Percentiles rank a stretch among this genome's conserved stretches.
These are phyloP conservation scores for Tokudaia muenninki DNA, from an alignment of 2,797 vertebrate genomes.

Conservation along the genomic window DNA sequence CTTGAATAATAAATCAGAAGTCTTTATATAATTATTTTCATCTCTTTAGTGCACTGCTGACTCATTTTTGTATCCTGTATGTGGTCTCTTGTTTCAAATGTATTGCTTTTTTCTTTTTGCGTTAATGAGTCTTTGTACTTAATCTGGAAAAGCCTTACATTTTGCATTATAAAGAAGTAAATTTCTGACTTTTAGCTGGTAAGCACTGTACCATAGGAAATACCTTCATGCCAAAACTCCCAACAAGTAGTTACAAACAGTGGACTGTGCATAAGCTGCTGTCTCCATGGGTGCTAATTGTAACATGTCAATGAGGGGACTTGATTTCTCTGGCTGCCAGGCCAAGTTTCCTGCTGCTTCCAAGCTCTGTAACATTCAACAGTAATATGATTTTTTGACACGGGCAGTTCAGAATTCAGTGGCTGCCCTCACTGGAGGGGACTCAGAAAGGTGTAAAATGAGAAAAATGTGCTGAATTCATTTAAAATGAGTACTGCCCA, in stretches of 20 bases:
- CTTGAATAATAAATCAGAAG: conserved; percentile 45
- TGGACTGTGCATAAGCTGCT: conserved; percentile 62
- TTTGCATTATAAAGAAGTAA: conserved; percentile 62
- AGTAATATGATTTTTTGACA: conserved; percentile 70
- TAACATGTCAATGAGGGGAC: conserved; percentile 71
- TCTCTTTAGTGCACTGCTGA: conserved; percentile 37
- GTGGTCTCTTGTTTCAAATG: conserved; percentile 23
- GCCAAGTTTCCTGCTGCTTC: conserved; percentile 57
- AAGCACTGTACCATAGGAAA: conserved; percentile 63
- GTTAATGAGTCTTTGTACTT: conserved; percentile 33
- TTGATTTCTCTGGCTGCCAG: conserved; percentile 53
- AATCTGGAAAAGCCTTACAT: conserved; percentile 62
- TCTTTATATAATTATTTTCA: conserved; percentile 37
- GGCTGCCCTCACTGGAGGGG: conserved; percentile 55
- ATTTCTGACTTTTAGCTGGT: conserved; percentile 53
- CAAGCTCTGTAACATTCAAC: conserved; percentile 60
- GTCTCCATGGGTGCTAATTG: conserved; percentile 72
- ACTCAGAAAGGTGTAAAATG: conserved; percentile 65
- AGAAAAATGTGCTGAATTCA: conserved; percentile 46
- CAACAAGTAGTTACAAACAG: conserved; percentile 67
- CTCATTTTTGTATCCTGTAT: conserved; percentile 27
- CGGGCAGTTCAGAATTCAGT: conserved; percentile 63
- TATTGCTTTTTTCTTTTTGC: conserved; percentile 34
- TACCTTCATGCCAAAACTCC: conserved; percentile 59
- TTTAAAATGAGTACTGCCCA: conserved; percentile 21